Conservation (phyloP, 2,113 vertebrate species). For the Sapajus apella region DNA sequence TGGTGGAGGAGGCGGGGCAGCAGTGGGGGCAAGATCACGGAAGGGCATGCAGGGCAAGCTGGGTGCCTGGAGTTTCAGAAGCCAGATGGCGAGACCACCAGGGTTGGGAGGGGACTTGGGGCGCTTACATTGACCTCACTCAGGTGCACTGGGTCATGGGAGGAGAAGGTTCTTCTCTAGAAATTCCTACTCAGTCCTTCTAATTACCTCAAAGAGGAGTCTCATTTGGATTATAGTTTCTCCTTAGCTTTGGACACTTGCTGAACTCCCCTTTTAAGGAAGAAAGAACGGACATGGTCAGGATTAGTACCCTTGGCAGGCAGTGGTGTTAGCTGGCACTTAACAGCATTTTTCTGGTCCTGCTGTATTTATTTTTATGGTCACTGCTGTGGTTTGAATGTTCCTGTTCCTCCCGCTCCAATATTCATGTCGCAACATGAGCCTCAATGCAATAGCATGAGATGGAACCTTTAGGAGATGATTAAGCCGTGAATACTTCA, state of each 20-base stretch:
- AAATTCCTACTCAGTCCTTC: neutral
- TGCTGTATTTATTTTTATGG: neutral
- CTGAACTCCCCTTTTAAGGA: neutral
- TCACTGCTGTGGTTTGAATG: neutral
- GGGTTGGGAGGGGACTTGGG: fast-evolving
- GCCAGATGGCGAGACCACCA: fast-evolving
- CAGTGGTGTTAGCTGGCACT: too few relatives aligned
- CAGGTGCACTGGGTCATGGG: fast-evolving
- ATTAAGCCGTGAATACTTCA: neutral
- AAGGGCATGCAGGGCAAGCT: neutral
- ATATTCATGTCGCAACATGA: neutral
- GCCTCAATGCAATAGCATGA: neutral
- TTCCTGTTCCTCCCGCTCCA: neutral
- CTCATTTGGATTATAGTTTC: neutral
- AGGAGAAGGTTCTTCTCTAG: neutral
- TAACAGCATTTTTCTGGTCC: neutral
- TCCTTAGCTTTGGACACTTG: neutral
- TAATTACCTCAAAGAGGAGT: neutral
- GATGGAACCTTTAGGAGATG: neutral
- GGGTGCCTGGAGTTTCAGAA: fast-evolving
- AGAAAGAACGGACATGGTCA: neutral
- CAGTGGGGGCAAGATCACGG: neutral
- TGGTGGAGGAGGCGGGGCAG: neutral
- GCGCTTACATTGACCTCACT: neutral
- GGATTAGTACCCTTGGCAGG: fast-evolving